These are phyloP conservation scores for Ciconia maguari DNA, from an alignment of 2,113 vertebrate genomes.

Conservation along the genomic window DNA sequence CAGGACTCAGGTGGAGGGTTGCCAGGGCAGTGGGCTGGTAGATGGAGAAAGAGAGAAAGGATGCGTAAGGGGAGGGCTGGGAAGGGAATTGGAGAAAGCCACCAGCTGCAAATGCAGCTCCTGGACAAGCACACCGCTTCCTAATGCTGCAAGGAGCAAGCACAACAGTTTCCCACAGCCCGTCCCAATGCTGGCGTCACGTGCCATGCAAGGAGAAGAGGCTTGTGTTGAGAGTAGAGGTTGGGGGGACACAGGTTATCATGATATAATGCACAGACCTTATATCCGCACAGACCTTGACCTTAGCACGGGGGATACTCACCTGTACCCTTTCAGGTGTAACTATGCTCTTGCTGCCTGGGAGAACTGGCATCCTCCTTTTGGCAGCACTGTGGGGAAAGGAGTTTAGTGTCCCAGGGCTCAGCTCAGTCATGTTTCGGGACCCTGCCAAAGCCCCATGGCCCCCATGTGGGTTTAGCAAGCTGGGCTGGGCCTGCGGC, in stretches of 20 bases:
- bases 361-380: background rate
- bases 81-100: background rate
- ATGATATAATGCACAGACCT: background rate
- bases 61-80: background rate
- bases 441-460: background rate
- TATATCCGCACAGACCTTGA: background rate
- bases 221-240: background rate
- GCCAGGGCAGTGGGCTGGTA: background rate
- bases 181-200: background rate
- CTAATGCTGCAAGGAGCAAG: background rate
- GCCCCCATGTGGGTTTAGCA: background rate
- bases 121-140: background rate
- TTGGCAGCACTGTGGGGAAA: background rate
- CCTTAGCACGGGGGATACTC: background rate
- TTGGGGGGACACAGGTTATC: background rate
- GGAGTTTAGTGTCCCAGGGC: background rate
- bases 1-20: background rate
- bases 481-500: background rate
- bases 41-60: background rate
- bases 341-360: background rate
- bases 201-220: background rate
- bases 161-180: background rate
- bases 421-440: fast-evolving
- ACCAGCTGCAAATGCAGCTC: background rate
- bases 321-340: background rate